Evolutionary conservation across 2,888 invertebrate genomes (phyloP).

Genomic region (Ellobium chinense): DNA sequence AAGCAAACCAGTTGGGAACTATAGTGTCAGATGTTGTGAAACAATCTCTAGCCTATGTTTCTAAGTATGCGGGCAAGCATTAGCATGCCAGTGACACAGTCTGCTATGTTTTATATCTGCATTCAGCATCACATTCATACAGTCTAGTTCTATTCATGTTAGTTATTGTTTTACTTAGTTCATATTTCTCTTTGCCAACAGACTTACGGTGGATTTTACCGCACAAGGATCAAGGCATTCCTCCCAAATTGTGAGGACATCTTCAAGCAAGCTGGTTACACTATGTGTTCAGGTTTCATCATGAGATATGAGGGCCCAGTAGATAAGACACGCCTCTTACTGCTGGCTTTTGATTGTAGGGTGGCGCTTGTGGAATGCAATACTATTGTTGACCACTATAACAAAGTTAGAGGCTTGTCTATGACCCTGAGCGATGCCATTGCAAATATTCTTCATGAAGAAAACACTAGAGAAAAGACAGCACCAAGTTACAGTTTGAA

Average conservation of each 20-base stretch:
- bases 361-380: not conserved
- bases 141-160: no score
- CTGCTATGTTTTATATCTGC: no score
- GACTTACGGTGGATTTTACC: conserved; percentile 50
- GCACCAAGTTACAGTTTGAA: not conserved
- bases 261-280: conserved; percentile 39
- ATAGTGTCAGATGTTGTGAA: no score
- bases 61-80: no score
- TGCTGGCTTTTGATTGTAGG: conserved; percentile 35
- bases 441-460: not conserved
- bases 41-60: no score
- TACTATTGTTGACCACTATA: conserved; percentile 24
- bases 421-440: conserved; percentile 6
- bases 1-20: no score
- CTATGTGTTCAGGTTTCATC: not conserved
- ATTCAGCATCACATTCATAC: no score
- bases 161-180: no score
- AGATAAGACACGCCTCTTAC: not conserved
- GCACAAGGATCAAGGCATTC: conserved; percentile 41
- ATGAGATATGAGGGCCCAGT: conserved; percentile 1
- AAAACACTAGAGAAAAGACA: not conserved
- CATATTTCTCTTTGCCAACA: conserved; percentile 2
- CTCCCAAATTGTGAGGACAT: conserved; percentile 31
- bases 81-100: no score
- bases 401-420: conserved; percentile 10